These are phyloP conservation scores for Yponomeuta plumbellus DNA, from an alignment of 2,888 invertebrate species.

Conservation along the genomic window DNA sequence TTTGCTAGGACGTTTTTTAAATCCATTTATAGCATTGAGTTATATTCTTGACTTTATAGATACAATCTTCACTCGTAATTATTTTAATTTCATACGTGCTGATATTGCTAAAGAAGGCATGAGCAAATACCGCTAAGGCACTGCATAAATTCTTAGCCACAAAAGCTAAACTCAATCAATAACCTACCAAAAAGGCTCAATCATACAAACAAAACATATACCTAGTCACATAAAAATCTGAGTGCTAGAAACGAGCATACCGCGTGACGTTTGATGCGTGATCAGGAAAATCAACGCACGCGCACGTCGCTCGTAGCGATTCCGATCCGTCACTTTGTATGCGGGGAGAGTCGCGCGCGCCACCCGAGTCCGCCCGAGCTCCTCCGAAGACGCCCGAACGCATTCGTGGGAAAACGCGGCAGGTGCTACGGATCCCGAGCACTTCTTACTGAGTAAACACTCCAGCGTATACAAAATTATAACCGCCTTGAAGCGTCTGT, in stretches of 20 bases:
- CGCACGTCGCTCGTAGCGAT: conserved; percentile 33
- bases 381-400: conserved; percentile 58
- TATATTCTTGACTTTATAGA: neutral
- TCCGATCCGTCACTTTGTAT: conserved; percentile 38
- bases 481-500: conserved; percentile 71
- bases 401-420: conserved; percentile 71
- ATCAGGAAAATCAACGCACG: conserved; percentile 17
- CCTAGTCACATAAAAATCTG: neutral
- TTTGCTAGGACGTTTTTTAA: conserved; percentile 1
- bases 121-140: neutral
- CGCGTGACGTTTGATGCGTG: conserved; percentile 39
- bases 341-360: conserved; percentile 40
- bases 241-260: neutral
- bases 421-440: conserved; percentile 72
- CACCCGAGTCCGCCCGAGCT: conserved; percentile 40
- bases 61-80: neutral
- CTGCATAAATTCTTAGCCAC: neutral
- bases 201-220: too few species aligned
- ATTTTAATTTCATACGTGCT: neutral
- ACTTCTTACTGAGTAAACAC: conserved; percentile 76
- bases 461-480: conserved; percentile 73
- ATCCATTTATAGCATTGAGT: conserved; percentile 1
- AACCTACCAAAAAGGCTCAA: neutral
- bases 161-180: neutral
- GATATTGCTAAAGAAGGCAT: neutral